Base-by-base conservation (phyloP, 2,888 invertebrate genomes). In the Harpagoxenus sublaevis region DNA sequence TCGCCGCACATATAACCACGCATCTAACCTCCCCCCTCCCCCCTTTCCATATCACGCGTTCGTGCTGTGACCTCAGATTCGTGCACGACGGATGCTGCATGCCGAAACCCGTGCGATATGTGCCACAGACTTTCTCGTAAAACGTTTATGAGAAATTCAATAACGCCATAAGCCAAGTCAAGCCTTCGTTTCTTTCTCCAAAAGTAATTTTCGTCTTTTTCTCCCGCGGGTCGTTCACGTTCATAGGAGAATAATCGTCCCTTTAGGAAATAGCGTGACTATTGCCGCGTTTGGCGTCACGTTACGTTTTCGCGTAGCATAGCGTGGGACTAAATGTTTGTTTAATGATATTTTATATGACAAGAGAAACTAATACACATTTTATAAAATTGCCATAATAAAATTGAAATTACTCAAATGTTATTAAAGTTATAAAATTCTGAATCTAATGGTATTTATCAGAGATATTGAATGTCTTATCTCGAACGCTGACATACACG, bases 31-130 rank as follows among this genome's bases (percentile, higher is more conserved):
- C 28, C 71, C 8, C n/a, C 53, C 45, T 23, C 71, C 8, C 15
- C 15, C 23, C 51, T 4, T 55, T 65, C 23, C 66, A 60, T 86
- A 83, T 83, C 86, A 77, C 83, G 48, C 83, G 83, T 86, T 86
- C 82, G 63, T 57, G 70, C 74, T 57, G 65, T 84, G 86, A 86
- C 86, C 84, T 83, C 85, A 86, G 81, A 70, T 60, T 81, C 70
- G 75, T 70, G 79, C 86, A 77, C 74, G 73, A 81, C 79, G 74
- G 60, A 81, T 81, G 48, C 79, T 60, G 60, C 79, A 81, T 73
- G 73, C 79, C 79, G 79, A 81, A 81, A 60, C 73, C 74, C 71
- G n/a, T 70, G 57, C 79, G 79, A 73, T 48, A 73, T 60, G 48
- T 60, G 73, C 73, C 73, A 18, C 71, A 15, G 53, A 60, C 79